Conservation (phyloP, 2,113 vertebrate genomes). For the Amblyopsis rosae region DNA sequence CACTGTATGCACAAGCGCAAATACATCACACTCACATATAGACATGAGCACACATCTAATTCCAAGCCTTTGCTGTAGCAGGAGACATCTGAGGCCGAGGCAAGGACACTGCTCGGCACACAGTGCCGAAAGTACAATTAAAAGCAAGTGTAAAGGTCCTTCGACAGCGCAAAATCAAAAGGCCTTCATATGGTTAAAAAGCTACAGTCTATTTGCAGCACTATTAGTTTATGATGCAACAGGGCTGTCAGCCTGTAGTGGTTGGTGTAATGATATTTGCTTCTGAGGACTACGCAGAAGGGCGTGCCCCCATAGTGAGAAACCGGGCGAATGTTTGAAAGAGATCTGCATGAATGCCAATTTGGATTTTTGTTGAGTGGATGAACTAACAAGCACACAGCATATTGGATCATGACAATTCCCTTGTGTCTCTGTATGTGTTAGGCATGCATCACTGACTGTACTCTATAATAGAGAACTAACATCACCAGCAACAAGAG, state of each 20-base stretch:
- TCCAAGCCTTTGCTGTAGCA: slow-evolving; percentile 13
- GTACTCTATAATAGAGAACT: slow-evolving; percentile 10
- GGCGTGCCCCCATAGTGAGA: too few species aligned
- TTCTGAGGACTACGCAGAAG: too few species aligned
- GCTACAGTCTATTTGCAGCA: slow-evolving; percentile 11
- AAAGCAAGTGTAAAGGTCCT: slow-evolving; percentile 51
- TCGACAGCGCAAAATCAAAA: slow-evolving; percentile 2
- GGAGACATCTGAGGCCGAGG: slow-evolving; percentile 9
- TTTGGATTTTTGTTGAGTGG: slow-evolving; percentile 44
- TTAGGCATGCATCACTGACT: slow-evolving; percentile 28
- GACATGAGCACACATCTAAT: slow-evolving; percentile 18
- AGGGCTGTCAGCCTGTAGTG: too few species aligned
- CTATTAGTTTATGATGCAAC: neutral
- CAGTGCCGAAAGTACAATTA: slow-evolving; percentile 19
- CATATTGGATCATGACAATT: slow-evolving; percentile 33
- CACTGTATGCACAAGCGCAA: slow-evolving; percentile 20
- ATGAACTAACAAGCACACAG: slow-evolving; percentile 52
- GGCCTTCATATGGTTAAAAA: neutral
- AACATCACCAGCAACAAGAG: neutral
- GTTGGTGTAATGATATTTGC: too few species aligned
- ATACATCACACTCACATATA: slow-evolving; percentile 28
- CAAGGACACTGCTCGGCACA: slow-evolving; percentile 43
- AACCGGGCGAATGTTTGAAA: too few species aligned
- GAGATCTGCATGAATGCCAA: slow-evolving; percentile 26
- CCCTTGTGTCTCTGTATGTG: slow-evolving; percentile 23